These are phyloP conservation scores for Emydura subglobosa DNA, from an alignment of 2,113 vertebrate species.

Conservation along the genomic window DNA sequence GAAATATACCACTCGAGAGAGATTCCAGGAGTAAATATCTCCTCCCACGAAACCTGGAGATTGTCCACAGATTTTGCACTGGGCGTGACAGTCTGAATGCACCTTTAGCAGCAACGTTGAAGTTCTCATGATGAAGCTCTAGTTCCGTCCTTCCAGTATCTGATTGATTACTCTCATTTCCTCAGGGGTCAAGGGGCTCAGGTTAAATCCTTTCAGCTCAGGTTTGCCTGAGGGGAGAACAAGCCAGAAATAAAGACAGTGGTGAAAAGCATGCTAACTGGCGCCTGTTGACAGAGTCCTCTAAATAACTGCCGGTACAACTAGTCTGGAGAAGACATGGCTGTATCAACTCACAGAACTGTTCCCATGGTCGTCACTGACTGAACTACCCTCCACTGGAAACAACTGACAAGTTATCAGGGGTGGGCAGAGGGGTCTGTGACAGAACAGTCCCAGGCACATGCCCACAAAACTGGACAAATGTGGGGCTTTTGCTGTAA, in stretches of 20 bases:
- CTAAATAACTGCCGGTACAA: too few species aligned
- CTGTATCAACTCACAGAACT: background rate
- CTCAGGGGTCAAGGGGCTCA: slow-evolving; percentile 86
- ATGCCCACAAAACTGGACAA: accelerated
- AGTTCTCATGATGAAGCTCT: accelerated
- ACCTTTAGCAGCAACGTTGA: accelerated
- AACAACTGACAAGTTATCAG: background rate
- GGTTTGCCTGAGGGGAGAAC: slow-evolving; percentile 84
- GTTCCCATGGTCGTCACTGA: background rate
- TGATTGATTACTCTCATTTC: slow-evolving; percentile 88
- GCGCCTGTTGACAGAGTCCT: too few species aligned
- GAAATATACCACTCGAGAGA: accelerated
- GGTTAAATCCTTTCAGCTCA: slow-evolving; percentile 89
- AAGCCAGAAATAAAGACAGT: accelerated
- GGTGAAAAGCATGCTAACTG: accelerated
- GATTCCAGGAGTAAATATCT: accelerated
- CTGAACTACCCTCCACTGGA: background rate
- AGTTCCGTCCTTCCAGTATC: slow-evolving; percentile 85
- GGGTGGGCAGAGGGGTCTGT: background rate
- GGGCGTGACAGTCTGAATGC: accelerated
- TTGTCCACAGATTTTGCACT: accelerated
- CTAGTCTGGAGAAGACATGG: background rate
- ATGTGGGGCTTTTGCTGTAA: background rate
- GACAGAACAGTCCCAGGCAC: accelerated
- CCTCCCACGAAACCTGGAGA: background rate